Percentiles rank a stretch among this genome's conserved stretches.
phyloP scores from a whole-genome alignment of 1,140 invertebrate species.

The Drosophila obscura region DNA sequence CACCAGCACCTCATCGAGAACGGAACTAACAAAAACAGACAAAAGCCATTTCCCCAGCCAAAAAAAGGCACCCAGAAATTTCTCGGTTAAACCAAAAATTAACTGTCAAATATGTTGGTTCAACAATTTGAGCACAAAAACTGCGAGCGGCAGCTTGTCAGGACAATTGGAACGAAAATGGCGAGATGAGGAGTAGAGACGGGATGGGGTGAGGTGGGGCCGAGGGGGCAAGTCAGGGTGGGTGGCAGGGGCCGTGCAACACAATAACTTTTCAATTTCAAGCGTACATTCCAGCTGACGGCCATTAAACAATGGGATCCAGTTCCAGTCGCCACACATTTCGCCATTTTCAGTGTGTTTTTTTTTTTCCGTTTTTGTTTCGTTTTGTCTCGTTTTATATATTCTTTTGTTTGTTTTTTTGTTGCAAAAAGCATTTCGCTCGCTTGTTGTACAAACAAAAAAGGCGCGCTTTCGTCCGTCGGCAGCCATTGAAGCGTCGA shows the following conservation, averaged over 20 bases:
- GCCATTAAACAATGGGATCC: slow-evolving; percentile 77
- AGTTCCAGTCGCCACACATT: slow-evolving; percentile 56
- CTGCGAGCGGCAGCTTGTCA: slow-evolving; percentile 62
- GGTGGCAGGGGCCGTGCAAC: slow-evolving; percentile 51
- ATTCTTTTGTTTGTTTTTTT: slow-evolving; percentile 10
- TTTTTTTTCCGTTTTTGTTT: slow-evolving; percentile 58
- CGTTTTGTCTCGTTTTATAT: slow-evolving; percentile 22
- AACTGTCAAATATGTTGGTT: slow-evolving; percentile 82
- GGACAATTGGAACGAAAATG: slow-evolving; percentile 52
- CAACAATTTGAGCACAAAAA: slow-evolving; percentile 69
- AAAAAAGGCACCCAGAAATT: slow-evolving; percentile 46
- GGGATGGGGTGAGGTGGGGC: neutral
- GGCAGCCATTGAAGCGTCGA: slow-evolving; percentile 81
- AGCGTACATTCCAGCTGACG: slow-evolving; percentile 80
- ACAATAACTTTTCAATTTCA: slow-evolving; percentile 82
- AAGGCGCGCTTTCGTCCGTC: slow-evolving; percentile 71
- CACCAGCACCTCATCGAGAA: neutral
- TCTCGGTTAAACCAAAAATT: slow-evolving; percentile 70
- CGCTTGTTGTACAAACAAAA: slow-evolving; percentile 66
- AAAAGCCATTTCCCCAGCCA: neutral
- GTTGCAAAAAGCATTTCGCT: slow-evolving; percentile 75
- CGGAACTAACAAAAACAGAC: neutral
- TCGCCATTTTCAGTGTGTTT: slow-evolving; percentile 71
- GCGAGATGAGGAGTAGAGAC: neutral
- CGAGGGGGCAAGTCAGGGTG: slow-evolving; percentile 16